These are phyloP conservation scores for Xenopus laevis DNA, from an alignment of 2,113 vertebrate species.

Conservation along the genomic window DNA sequence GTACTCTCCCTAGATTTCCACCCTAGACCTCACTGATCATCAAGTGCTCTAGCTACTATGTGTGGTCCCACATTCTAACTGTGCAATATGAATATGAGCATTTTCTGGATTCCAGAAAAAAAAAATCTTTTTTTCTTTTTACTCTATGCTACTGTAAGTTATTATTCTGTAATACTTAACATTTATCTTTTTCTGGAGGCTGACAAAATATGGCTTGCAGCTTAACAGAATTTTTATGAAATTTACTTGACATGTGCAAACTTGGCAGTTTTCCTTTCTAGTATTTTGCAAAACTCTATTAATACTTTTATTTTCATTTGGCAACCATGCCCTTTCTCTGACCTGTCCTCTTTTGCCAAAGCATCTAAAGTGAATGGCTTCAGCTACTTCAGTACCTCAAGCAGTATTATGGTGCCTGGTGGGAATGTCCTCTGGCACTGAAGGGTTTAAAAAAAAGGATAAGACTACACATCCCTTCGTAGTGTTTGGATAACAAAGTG, in stretches of 20 bases:
- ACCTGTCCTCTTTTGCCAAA: constrained; percentile 70
- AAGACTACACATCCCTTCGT: constrained; percentile 93
- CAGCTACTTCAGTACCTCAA: constrained; percentile 20
- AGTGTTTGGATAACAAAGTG: constrained; percentile 88
- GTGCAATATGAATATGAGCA: constrained; percentile 19
- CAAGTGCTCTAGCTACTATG: background rate
- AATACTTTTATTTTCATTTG: constrained; percentile 69
- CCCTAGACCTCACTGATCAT: constrained; percentile 7
- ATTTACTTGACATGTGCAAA: constrained; percentile 68
- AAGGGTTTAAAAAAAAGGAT: constrained; percentile 67
- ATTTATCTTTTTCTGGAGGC: constrained; percentile 47
- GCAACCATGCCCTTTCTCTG: constrained; percentile 69
- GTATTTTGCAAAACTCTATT: constrained; percentile 60
- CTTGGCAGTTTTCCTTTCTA: constrained; percentile 65
- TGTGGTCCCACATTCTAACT: background rate
- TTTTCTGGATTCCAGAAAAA: constrained; percentile 8
- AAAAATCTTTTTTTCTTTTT: background rate
- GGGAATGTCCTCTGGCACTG: constrained; percentile 8
- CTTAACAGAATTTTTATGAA: constrained; percentile 42
- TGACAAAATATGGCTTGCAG: constrained; percentile 61
- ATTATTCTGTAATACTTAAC: constrained; percentile 20
- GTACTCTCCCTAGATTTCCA: background rate
- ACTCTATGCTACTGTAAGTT: background rate
- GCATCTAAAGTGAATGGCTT: constrained; percentile 62
- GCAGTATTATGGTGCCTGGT: constrained; percentile 12